Evolutionary conservation across 2,113 vertebrate species (phyloP).

Genomic region (Phylloscopus trochilus): DNA sequence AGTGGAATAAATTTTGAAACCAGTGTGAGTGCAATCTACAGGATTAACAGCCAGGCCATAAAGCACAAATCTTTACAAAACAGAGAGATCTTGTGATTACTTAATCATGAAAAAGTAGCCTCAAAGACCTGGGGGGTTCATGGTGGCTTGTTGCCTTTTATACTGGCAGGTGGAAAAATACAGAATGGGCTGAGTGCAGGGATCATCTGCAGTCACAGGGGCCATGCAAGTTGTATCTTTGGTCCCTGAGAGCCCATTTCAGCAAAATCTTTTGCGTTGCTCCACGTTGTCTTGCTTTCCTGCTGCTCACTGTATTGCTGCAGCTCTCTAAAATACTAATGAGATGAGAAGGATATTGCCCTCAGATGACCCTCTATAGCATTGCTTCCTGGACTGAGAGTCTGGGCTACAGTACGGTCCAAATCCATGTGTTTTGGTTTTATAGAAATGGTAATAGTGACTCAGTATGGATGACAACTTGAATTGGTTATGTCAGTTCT

Average conservation of each 20-base stretch:
- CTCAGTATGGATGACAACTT: neutral
- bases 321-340: neutral
- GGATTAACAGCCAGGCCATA: neutral
- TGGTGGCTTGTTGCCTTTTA: neutral
- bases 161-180: neutral
- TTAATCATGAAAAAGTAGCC: neutral
- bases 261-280: neutral
- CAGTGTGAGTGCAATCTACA: neutral
- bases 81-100: neutral
- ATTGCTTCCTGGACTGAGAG: neutral
- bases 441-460: neutral
- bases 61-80: neutral
- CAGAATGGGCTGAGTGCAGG: neutral
- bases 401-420: neutral
- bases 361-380: neutral
- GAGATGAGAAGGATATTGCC: neutral
- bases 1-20: neutral
- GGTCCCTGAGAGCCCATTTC: neutral
- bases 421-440: neutral
- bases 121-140: neutral
- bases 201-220: neutral
- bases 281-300: neutral
- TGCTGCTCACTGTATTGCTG: neutral
- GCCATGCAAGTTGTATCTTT: neutral
- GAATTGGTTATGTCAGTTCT: constrained; percentile 50